phyloP scores from a whole-genome alignment of 2,113 vertebrate species.

The Ciconia stormi region DNA sequence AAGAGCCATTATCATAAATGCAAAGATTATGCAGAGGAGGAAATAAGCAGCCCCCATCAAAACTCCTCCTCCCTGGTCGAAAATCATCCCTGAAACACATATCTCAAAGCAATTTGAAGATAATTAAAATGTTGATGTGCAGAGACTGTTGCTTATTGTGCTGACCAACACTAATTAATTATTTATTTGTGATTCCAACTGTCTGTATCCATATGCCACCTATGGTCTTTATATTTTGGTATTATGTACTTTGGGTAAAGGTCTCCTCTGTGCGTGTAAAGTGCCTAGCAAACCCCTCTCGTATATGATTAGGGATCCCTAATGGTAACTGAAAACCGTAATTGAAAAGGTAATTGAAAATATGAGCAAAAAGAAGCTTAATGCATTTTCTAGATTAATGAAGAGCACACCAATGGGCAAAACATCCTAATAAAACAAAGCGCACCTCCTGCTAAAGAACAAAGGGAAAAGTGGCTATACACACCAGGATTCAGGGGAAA shows the following conservation, averaged over 20 bases:
- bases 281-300: neutral
- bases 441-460: neutral
- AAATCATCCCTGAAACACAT: neutral
- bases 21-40: neutral
- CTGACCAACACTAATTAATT: neutral
- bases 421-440: neutral
- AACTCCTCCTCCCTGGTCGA: neutral
- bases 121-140: neutral
- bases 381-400: neutral
- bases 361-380: neutral
- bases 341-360: slow-evolving; percentile 18
- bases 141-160: neutral
- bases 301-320: neutral
- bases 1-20: neutral
- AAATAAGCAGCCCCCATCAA: neutral
- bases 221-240: neutral
- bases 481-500: neutral
- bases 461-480: neutral
- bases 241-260: neutral
- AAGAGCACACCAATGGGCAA: neutral
- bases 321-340: neutral
- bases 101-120: slow-evolving; percentile 16
- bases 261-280: neutral
- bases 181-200: neutral
- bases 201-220: neutral